Evolutionary conservation across 1,140 invertebrate genomes (phyloP).

Genomic region (Capitella teleta): DNA sequence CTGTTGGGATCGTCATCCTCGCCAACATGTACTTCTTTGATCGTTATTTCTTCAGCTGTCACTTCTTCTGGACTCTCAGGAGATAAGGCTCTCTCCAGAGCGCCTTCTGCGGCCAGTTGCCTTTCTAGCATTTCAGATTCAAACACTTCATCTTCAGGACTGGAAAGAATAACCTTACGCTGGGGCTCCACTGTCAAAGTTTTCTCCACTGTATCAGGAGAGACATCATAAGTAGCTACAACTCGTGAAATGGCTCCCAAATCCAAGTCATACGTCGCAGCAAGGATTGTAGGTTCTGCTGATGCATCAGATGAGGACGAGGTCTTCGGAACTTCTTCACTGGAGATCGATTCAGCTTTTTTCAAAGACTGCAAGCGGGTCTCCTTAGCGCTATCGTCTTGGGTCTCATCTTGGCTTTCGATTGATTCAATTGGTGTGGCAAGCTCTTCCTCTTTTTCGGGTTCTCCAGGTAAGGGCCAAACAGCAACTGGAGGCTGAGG

Average conservation of each 20-base stretch:
- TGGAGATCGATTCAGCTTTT: conserved; percentile 18
- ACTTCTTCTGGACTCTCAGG: background rate
- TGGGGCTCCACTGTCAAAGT: conserved; percentile 21
- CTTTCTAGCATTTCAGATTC: conserved; percentile 42
- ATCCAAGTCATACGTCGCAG: conserved; percentile 39
- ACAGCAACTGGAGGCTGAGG: background rate
- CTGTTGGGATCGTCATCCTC: conserved; percentile 15
- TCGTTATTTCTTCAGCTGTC: background rate
- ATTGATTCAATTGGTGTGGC: background rate
- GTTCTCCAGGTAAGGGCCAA: background rate
- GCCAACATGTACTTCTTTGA: background rate
- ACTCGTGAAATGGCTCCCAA: conserved; percentile 36
- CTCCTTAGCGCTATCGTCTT: background rate
- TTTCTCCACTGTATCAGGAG: conserved; percentile 37
- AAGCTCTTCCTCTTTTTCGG: background rate
- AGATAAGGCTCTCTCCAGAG: background rate
- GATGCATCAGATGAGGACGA: conserved; percentile 31
- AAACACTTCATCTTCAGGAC: conserved; percentile 46
- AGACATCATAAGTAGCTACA: conserved; percentile 35
- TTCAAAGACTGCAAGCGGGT: background rate
- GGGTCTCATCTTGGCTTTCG: background rate
- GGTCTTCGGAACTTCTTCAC: conserved; percentile 34
- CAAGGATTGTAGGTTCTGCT: conserved; percentile 34
- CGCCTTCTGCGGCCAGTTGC: background rate
- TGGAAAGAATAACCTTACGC: conserved; percentile 37